These are phyloP conservation scores for Halcyon senegalensis DNA, from an alignment of 2,113 vertebrate genomes.

Conservation along the genomic window DNA sequence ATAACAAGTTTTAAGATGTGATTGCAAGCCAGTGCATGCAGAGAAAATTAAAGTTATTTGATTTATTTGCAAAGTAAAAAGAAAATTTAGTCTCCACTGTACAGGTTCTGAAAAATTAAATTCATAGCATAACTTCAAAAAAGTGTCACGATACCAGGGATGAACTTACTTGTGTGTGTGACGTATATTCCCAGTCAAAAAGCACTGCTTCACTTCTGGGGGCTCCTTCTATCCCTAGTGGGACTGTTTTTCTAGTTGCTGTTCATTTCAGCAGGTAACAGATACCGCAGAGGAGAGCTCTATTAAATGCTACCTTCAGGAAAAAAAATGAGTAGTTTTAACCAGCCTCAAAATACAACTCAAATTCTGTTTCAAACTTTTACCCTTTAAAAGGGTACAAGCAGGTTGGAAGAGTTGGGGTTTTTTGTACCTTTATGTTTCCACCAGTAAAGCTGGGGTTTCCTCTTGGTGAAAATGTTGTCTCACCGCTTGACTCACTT, in stretches of 20 bases:
- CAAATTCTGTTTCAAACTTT: not conserved
- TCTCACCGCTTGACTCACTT: not conserved
- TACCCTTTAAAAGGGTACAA: not conserved
- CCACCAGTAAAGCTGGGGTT: not conserved
- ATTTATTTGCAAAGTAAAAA: not conserved
- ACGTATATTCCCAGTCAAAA: not conserved
- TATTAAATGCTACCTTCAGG: not conserved
- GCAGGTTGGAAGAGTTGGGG: not conserved
- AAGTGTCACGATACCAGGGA: not conserved
- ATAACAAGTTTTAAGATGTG: not conserved
- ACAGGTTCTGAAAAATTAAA: not conserved
- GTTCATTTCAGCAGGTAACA: not conserved
- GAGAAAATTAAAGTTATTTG: not conserved
- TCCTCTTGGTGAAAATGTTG: not conserved
- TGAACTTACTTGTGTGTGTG: not conserved
- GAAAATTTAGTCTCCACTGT: not conserved
- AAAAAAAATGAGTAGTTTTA: not conserved
- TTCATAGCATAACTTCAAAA: not conserved
- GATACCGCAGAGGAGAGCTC: not conserved
- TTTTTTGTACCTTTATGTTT: not conserved
- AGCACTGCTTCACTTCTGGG: not conserved
- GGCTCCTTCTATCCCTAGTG: not conserved
- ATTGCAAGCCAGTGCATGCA: not conserved
- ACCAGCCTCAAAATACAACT: not conserved
- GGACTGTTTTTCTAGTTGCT: not conserved